Conservation (phyloP, 2,113 vertebrate genomes). For the Herpailurus yagouaroundi region DNA sequence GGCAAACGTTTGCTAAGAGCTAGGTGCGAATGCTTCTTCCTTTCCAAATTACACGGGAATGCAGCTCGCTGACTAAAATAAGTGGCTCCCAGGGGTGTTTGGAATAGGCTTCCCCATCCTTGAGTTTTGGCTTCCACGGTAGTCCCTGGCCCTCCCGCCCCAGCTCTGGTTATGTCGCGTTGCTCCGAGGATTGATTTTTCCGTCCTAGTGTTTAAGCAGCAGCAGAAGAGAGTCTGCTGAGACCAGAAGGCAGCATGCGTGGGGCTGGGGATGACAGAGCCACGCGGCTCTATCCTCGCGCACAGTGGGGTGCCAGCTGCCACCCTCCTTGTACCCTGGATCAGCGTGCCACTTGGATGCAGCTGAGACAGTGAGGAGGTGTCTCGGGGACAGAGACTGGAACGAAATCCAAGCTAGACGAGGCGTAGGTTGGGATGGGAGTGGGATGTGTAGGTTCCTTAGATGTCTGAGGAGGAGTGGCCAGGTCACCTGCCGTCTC, state of each 20-base stretch:
- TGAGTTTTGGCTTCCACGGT: background rate
- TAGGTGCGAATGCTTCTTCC: background rate
- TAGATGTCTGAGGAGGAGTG: background rate
- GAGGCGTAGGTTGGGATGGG: background rate
- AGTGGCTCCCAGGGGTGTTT: background rate
- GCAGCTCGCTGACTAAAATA: background rate
- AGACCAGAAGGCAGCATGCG: background rate
- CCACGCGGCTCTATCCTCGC: accelerated
- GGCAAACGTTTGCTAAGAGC: background rate
- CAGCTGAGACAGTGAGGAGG: background rate
- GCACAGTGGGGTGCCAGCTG: background rate
- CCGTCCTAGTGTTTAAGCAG: background rate
- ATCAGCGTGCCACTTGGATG: background rate
- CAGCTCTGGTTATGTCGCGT: background rate
- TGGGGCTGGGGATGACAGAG: background rate
- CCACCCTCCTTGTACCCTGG: background rate
- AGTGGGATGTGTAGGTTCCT: background rate
- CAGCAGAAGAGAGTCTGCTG: background rate
- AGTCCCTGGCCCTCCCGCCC: background rate
- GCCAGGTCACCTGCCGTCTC: background rate
- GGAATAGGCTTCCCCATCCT: background rate
- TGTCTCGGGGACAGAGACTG: background rate
- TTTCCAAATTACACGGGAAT: background rate
- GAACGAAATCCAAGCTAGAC: background rate
- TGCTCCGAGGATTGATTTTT: background rate